Conservation (phyloP, 2,797 vertebrate genomes). For the Erpetoichthys calabaricus region DNA sequence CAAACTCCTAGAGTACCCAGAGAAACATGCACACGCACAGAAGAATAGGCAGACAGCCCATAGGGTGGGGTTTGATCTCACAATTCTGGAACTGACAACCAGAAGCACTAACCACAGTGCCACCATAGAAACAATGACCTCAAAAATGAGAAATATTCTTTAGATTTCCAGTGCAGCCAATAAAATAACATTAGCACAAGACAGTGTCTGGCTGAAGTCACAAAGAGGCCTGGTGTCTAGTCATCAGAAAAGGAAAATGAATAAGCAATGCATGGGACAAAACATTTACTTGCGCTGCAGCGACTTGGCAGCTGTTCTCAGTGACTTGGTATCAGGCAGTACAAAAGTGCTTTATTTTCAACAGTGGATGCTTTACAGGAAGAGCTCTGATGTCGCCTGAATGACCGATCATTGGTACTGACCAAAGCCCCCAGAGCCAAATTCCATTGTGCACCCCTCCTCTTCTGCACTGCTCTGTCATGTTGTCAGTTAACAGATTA, state of each 20-base stretch:
- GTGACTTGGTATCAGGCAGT: background rate
- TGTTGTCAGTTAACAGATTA: too few species aligned
- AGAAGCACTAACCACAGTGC: too few species aligned
- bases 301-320: background rate
- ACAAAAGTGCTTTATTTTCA: constrained; percentile 5
- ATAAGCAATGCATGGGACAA: background rate
- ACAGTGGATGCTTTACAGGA: background rate
- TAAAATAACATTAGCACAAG: background rate
- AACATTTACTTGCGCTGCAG: background rate
- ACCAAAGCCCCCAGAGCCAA: too few species aligned
- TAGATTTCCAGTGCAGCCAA: background rate
- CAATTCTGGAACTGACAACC: too few species aligned
- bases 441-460: too few species aligned
- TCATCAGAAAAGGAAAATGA: constrained; percentile 1
- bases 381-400: background rate
- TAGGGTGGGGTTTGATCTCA: too few species aligned
- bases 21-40: too few species aligned
- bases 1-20: too few species aligned
- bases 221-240: background rate
- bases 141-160: background rate
- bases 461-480: too few species aligned
- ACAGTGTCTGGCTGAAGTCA: background rate
- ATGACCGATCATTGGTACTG: background rate
- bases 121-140: background rate
- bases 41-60: too few species aligned